Base-by-base conservation (phyloP, 2,797 vertebrate species). In the Acrocephalus scirpaceus region DNA sequence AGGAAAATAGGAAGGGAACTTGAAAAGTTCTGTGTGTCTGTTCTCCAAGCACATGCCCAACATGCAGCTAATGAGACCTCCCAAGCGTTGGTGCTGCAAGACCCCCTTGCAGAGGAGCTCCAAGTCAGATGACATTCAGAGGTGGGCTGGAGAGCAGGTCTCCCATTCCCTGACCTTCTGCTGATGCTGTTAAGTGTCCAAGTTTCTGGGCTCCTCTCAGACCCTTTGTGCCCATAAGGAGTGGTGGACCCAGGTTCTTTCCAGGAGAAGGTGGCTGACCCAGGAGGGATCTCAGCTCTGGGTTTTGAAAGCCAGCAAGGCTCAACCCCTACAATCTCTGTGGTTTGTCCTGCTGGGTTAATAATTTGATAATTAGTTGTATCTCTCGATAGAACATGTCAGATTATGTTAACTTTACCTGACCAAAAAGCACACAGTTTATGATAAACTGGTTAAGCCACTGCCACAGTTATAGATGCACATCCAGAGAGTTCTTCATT, bases 61-160 rank as follows among this genome's bases (percentile, higher is more conserved):
- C 51, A 30, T 80, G 74, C 44, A 67, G 9, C 77, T 97, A 96
- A 94, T 94, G 94, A 96, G 86, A 95, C 80, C 80, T 93, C 74
- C 81, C 69, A 69, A 16, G 51, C 16, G 26, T 16, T 27, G 47
- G n/a, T 72, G 48, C 50, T 57, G n/a, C 1, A 21, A 44, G 62
- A 88, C 27, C 60, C 15, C 58, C 30, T 57, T 67, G n/a, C 56
- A 92, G 67, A 69, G 42, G 4, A 20, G 13, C 30, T 82, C 16
- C 18, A 16, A 60, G 38, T 65, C 26, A 30, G 64, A 40, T 48
- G 45, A 5, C n/a, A 45, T 40, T 73, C 2, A 8, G 12, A 38
- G 29, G 7, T 53, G 67, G 60, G 17, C 64, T 85, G 51, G n/a
- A 90, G 66, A 54, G 26, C 27, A 42, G 18, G 20, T 92, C 10